Base-by-base conservation (phyloP, 2,888 invertebrate species). In the Lepas anatifera region DNA sequence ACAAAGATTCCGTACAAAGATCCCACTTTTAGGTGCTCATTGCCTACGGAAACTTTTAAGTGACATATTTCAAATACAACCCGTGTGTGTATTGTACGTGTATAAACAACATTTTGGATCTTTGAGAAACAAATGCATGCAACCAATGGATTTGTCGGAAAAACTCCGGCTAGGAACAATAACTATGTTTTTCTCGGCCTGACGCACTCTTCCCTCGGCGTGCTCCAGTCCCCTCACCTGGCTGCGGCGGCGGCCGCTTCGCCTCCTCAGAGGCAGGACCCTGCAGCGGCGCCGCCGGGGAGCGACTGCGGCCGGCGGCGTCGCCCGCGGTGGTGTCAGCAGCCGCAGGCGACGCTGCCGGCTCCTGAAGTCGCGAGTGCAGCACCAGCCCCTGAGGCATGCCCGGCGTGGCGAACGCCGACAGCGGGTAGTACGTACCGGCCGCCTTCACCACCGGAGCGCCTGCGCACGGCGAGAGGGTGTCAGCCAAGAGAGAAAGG, bases 361-460 rank as follows among this genome's bases (percentile, higher is more conserved):
- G 39, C 37, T 16, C 16, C 37, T 66, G 39, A 25, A 39, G 39
- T 1, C 66, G 39, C 8, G 66, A 66, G 39, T 66, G 66, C 39
- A 66, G 66, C 66, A 70, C 70, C 35, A 70, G 71, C 48, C 72
- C 72, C 46, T 73, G 75, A 39, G 69, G 71, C 67, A 67, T 71
- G 35, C 35, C 66, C 27, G 71, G 69, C n/a, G 70, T 71, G 39
- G 77, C 77, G 69, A 80, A 85, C 83, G 81, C 79, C 76, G 88
- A 89, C 77, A 91, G 86, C 78, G 93, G 93, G 83, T 90, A 92
- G 84, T 90, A 93, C 81, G 92, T 92, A 81, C 93, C 92, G 78
- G 90, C 87, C 82, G 92, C 90, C 87, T 92, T 92, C 84, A 93
- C 90, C 85, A 92, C 89, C 90, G 87, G 83, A 70, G 73, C 71